These are phyloP conservation scores for Anarhynchus alexandrinus DNA, from an alignment of 2,113 vertebrate species.

Conservation along the genomic window DNA sequence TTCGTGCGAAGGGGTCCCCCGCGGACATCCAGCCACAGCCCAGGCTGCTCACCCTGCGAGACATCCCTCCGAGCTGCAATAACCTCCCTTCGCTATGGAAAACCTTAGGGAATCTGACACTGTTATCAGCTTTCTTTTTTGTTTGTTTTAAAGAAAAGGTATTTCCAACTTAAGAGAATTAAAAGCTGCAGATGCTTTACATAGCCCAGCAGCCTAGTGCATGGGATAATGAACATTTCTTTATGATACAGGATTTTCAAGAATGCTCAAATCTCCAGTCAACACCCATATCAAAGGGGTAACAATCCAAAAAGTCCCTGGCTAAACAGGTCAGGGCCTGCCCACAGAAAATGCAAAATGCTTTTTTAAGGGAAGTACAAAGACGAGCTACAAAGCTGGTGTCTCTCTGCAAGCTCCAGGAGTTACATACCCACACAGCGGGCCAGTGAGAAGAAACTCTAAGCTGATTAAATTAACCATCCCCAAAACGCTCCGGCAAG, in stretches of 20 bases:
- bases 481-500: neutral
- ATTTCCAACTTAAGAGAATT: neutral
- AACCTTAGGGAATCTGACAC: neutral
- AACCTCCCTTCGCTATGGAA: neutral
- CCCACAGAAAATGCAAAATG: conserved; percentile 35
- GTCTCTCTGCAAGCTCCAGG: neutral
- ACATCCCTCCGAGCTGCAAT: neutral
- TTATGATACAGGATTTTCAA: conserved; percentile 57
- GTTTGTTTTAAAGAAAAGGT: neutral
- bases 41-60: neutral
- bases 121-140: neutral
- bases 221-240: neutral
- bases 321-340: conserved; percentile 41
- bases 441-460: neutral
- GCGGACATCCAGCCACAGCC: neutral
- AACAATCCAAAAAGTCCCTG: neutral
- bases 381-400: neutral
- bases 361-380: neutral
- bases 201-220: neutral
- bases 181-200: neutral
- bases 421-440: neutral
- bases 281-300: conserved; percentile 38
- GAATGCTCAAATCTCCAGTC: conserved; percentile 43
- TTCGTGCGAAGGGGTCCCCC: neutral
- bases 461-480: neutral